A percentile compares a stretch with the other conserved stretches of the same genome.
These are phyloP conservation scores for Phrynocephalus forsythii DNA, from an alignment of 2,797 vertebrate genomes.

Conservation along the genomic window DNA sequence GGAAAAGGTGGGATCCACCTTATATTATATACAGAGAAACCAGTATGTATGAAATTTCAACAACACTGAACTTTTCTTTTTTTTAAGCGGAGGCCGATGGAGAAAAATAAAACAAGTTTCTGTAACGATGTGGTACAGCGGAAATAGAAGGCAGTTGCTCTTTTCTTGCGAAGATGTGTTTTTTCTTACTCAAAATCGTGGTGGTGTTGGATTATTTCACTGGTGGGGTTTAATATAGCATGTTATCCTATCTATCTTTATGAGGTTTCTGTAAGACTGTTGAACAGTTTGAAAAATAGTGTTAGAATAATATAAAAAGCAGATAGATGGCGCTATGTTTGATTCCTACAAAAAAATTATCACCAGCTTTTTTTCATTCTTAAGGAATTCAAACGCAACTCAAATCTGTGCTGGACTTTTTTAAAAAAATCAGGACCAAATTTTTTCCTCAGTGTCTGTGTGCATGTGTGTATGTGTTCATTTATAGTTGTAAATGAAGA, in stretches of 20 bases:
- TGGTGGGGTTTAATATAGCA: constrained; percentile 94
- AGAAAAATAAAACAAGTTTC: constrained; percentile 68
- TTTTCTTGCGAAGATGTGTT: constrained; percentile 64
- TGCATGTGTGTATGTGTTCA: constrained; percentile 79
- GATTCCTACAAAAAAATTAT: constrained; percentile 90
- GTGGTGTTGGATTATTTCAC: constrained; percentile 91
- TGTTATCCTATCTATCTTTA: constrained; percentile 95
- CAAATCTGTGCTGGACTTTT: constrained; percentile 99
- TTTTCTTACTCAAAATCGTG: constrained; percentile 85
- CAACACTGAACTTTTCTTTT: constrained; percentile 66
- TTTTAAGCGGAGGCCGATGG: constrained; percentile 59
- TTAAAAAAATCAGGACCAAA: constrained; percentile 96
- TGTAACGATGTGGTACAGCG: constrained; percentile 85
- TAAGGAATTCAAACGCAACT: constrained; percentile 98
- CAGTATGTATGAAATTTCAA: constrained; percentile 83
- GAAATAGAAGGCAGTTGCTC: constrained; percentile 69
- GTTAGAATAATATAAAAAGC: constrained; percentile 92
- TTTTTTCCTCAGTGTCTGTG: constrained; percentile 88
- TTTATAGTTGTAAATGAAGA: constrained; percentile 87
- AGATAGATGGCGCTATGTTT: constrained; percentile 98
- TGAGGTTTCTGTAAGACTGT: constrained; percentile 95
- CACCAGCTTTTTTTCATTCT: constrained; percentile 99
- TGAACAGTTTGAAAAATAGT: constrained; percentile 92
- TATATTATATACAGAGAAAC: constrained; percentile 77
- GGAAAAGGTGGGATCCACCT: constrained; percentile 62